phyloP scores from a whole-genome alignment of 2,888 invertebrate genomes.

The Nomada flava region DNA sequence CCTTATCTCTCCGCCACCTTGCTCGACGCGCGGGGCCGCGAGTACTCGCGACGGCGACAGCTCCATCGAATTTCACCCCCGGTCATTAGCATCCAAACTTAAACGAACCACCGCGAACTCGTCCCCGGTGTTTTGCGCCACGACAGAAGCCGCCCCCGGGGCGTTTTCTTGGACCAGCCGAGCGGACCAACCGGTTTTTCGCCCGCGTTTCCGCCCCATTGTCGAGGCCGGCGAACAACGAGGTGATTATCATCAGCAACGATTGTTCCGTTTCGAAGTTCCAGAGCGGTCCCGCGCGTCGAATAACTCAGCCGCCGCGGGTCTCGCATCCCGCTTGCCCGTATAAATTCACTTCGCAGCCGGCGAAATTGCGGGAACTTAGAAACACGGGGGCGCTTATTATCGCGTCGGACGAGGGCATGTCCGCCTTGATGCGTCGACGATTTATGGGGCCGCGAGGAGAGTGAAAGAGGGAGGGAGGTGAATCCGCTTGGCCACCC shows the following conservation, averaged over 20 bases:
- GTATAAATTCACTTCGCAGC: constrained; percentile 65
- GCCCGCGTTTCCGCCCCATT: constrained; percentile 42
- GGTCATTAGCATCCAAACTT: constrained; percentile 54
- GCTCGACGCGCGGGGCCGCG: not conserved
- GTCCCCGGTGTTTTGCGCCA: constrained; percentile 50
- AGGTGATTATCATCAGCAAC: constrained; percentile 78
- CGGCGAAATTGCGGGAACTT: constrained; percentile 60
- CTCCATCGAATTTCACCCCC: constrained; percentile 36
- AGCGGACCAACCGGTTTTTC: constrained; percentile 49
- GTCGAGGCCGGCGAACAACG: constrained; percentile 50
- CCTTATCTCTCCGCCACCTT: not conserved
- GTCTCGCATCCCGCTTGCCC: constrained; percentile 45
- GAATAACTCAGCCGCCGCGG: constrained; percentile 62
- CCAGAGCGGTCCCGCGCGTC: constrained; percentile 53
- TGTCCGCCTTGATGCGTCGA: constrained; percentile 31
- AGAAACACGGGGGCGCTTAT: constrained; percentile 62
- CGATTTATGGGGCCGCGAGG: constrained; percentile 10
- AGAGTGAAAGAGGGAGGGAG: no score
- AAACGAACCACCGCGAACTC: constrained; percentile 45
- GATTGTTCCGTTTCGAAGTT: constrained; percentile 73
- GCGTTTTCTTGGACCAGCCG: constrained; percentile 44
- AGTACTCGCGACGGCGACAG: not conserved
- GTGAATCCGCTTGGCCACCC: not conserved
- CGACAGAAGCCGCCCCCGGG: constrained; percentile 24
- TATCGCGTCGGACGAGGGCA: constrained; percentile 47